Percentiles rank a stretch among this genome's conserved stretches.
Conservation (phyloP, 2,113 vertebrate genomes). For the Chelonoidis abingdonii region DNA sequence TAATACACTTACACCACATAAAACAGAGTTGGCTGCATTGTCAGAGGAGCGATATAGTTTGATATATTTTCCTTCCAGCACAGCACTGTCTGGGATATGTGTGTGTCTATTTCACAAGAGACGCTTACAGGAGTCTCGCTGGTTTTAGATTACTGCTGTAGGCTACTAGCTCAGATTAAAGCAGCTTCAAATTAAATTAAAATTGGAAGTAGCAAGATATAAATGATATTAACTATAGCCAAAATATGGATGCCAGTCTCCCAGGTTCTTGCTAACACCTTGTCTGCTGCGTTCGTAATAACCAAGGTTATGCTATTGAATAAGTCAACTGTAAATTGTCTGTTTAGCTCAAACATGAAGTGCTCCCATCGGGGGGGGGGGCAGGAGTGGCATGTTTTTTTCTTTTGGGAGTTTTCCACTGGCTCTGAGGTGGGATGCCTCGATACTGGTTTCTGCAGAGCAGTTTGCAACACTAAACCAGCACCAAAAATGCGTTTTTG, state of each 20-base stretch:
- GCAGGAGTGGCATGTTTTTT: background rate
- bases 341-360: background rate
- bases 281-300: background rate
- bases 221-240: background rate
- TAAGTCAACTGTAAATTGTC: background rate
- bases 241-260: background rate
- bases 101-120: background rate
- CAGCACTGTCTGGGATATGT: background rate
- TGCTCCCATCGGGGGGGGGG: background rate
- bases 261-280: background rate
- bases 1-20: constrained; percentile 5
- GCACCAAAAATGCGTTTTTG: background rate
- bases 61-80: constrained; percentile 1
- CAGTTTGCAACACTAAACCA: background rate
- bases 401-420: background rate
- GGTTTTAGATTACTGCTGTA: background rate
- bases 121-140: background rate
- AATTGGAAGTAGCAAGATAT: background rate
- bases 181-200: background rate
- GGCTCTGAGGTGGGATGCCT: background rate
- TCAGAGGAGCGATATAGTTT: background rate
- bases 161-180: background rate
- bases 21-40: background rate
- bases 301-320: background rate
- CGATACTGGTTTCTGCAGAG: background rate